phyloP scores from a whole-genome alignment of 2,888 invertebrate species.

The Troilus luridus region DNA sequence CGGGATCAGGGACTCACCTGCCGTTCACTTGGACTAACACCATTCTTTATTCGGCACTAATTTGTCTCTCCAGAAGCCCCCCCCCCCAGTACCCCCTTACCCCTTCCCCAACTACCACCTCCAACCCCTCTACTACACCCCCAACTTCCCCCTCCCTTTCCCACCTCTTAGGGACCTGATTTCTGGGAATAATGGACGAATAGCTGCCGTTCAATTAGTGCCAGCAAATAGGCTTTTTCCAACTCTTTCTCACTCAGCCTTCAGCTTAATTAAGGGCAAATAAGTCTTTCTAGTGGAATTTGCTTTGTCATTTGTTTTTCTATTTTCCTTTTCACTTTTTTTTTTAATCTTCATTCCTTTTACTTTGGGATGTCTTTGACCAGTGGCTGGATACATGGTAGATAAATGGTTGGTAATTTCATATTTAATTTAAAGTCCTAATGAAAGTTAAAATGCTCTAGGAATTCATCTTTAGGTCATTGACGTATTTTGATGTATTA shows the following conservation, averaged over 20 bases:
- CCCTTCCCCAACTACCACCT: neutral
- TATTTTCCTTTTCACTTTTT: neutral
- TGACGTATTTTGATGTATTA: too few species aligned
- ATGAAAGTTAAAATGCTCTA: too few species aligned
- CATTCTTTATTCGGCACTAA: slow-evolving; percentile 7
- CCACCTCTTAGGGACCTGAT: neutral
- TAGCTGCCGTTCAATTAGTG: slow-evolving; percentile 32
- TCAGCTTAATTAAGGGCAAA: slow-evolving; percentile 45
- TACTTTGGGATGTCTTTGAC: neutral
- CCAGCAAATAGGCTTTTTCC: slow-evolving; percentile 37
- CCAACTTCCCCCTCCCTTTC: neutral
- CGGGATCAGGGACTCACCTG: slow-evolving; percentile 12
- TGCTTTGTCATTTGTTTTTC: neutral
- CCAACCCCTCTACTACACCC: too few species aligned
- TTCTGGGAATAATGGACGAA: slow-evolving; percentile 30
- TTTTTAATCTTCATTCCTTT: neutral
- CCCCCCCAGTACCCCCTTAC: neutral
- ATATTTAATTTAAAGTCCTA: too few species aligned
- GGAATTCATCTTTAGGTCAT: too few species aligned
- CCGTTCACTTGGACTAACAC: slow-evolving; percentile 23
- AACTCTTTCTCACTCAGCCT: slow-evolving; percentile 14
- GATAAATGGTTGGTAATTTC: too few species aligned
- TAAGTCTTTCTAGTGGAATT: slow-evolving; percentile 9
- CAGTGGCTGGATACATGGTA: neutral
- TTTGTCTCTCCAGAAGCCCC: neutral